Base-by-base conservation (phyloP, 2,797 vertebrate species). In the Crocodylus rhombifer region DNA sequence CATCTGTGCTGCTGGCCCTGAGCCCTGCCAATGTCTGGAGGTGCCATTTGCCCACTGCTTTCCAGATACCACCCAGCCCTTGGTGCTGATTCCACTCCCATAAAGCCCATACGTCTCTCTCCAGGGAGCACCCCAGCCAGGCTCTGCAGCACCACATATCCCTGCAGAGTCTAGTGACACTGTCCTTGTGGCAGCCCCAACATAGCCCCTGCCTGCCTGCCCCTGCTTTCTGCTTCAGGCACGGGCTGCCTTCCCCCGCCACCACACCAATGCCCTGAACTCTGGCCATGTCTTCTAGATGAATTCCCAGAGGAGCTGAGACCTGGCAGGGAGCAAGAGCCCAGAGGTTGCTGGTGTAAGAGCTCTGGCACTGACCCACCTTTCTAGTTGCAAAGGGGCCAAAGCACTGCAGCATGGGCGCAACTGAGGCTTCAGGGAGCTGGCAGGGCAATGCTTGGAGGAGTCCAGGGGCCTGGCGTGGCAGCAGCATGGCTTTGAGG, bases 301-400 rank as follows among this genome's bases (percentile, higher is more conserved):
- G 56, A 64, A 12, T 83, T 65, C 25, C 80, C 89, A 9, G 61
- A 82, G 56, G 80, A 87, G 67, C 13, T 65, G 42, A 30, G 30
- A 30, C 14, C 42, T 75, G 87, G 51, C 51, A 78, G 84, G 17
- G 62, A 87, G 78, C 75, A 79, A 36, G 80, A 87, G 60, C 89
- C 84, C 15, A 60, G 13, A 7, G 82, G 65, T 28, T 76, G 65
- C 60, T 55, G 25, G 5, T 67, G 89, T 91, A 83, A 87, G 84
- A 60, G n/a, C 42, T 42, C 42, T 42, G 42, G 42, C 42, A 42
- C 42, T 3, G 42, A 7, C 42, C 42, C 42, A 10, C 42, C 42
- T 42, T 42, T 42, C 42, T 42, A 42, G 42, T 26, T 14, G 9
- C 9, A 0, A 5, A 1, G 55, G 15, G 18, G 23, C 16, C 14